A percentile compares a stretch with the other conserved stretches of the same genome.
Conservation (phyloP, 2,888 invertebrate species). For the Plusia festucae region DNA sequence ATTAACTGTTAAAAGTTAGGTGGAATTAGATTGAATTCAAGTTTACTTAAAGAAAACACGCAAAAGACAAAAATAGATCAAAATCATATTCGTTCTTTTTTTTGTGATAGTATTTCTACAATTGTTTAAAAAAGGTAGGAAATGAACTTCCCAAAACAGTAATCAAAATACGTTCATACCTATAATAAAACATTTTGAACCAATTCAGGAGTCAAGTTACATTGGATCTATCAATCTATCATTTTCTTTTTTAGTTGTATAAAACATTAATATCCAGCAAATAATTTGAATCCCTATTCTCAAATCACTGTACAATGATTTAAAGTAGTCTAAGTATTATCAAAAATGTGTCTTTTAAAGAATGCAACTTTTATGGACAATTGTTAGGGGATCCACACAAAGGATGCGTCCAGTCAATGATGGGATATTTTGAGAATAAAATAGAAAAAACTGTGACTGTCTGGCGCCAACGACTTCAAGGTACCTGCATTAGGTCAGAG, state of each 20-base stretch:
- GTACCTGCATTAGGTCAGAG: constrained; percentile 69
- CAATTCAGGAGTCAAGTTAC: neutral
- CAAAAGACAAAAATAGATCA: neutral
- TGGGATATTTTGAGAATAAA: constrained; percentile 55
- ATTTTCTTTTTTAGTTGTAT: too few relatives aligned
- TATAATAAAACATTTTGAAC: neutral
- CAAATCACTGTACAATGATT: neutral
- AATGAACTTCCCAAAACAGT: too few relatives aligned
- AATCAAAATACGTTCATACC: neutral
- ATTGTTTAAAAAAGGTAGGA: too few relatives aligned
- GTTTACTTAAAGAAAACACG: neutral
- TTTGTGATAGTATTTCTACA: too few relatives aligned
- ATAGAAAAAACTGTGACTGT: constrained; percentile 69
- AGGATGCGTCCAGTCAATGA: constrained; percentile 64
- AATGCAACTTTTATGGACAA: constrained; percentile 30
- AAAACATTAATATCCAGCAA: too few relatives aligned
- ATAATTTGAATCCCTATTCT: neutral
- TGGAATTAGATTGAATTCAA: neutral
- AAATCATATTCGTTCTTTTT: too few relatives aligned
- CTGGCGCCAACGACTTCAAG: constrained; percentile 76
- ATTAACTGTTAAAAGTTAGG: neutral
- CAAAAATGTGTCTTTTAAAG: constrained; percentile 32
- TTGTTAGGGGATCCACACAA: constrained; percentile 49
- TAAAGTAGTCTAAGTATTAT: constrained; percentile 15
- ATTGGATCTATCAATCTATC: neutral